phyloP scores from a whole-genome alignment of 2,113 vertebrate genomes.

The Gymnorhina tibicen region DNA sequence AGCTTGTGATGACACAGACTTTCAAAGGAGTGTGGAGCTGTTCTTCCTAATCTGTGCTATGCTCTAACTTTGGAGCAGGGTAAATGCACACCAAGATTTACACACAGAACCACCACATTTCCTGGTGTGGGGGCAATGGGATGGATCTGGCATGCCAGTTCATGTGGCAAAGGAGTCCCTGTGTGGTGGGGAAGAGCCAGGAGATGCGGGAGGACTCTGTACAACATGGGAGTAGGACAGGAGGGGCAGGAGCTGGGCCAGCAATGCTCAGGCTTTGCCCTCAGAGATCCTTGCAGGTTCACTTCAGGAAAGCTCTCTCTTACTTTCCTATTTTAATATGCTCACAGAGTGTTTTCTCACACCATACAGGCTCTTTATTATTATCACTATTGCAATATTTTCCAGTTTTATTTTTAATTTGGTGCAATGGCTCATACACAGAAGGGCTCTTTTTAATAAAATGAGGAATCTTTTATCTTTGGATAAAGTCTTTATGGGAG shows the following conservation, averaged over 20 bases:
- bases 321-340: background rate
- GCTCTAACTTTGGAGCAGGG: background rate
- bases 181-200: background rate
- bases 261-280: background rate
- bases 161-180: background rate
- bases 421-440: background rate
- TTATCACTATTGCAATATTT: background rate
- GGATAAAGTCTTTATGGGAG: background rate
- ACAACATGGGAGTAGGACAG: background rate
- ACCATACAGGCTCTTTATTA: background rate
- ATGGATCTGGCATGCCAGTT: fast-evolving
- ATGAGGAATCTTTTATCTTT: background rate
- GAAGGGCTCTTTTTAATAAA: background rate
- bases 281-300: background rate
- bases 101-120: background rate
- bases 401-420: slow-evolving; percentile 7
- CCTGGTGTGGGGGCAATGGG: background rate
- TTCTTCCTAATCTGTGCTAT: background rate
- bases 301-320: background rate
- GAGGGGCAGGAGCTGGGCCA: background rate
- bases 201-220: background rate
- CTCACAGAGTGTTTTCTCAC: background rate
- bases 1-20: background rate
- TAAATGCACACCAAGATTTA: background rate
- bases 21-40: background rate